A percentile compares a stretch with the other conserved stretches of the same genome.
phyloP scores from a whole-genome alignment of 2,888 invertebrate species.

The Archips xylosteana region DNA sequence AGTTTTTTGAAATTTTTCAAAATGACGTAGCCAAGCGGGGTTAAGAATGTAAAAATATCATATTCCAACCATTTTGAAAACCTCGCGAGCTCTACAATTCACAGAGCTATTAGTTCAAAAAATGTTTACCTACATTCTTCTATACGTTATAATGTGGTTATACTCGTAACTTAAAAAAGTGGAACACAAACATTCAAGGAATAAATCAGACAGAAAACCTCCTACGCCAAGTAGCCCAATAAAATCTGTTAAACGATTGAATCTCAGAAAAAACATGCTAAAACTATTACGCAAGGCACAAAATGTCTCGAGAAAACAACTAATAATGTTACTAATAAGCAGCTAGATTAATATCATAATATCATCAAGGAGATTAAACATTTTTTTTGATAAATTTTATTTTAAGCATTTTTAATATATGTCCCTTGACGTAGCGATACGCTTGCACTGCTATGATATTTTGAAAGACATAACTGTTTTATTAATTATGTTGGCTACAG shows the following conservation, averaged over 20 bases:
- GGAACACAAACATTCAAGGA: background rate
- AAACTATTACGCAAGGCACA: background rate
- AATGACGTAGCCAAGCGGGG: too few species aligned
- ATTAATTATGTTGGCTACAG: slow-evolving; percentile 72
- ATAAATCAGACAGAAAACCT: background rate
- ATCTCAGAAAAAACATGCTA: slow-evolving; percentile 7
- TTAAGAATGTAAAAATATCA: too few species aligned
- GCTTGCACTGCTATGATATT: slow-evolving; percentile 65
- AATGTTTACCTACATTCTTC: slow-evolving; percentile 1
- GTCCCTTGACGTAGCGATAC: slow-evolving; percentile 66
- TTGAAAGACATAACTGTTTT: slow-evolving; percentile 70
- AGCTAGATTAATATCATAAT: slow-evolving; percentile 32
- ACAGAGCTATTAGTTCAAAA: too few species aligned
- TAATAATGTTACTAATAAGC: slow-evolving; percentile 25
- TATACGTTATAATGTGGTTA: background rate
- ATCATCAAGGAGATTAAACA: slow-evolving; percentile 47
- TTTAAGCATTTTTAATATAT: slow-evolving; percentile 55
- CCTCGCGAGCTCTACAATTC: background rate
- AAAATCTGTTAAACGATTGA: background rate
- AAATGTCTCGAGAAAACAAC: slow-evolving; percentile 4
- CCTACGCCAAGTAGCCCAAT: background rate
- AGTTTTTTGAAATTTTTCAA: too few species aligned
- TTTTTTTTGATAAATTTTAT: slow-evolving; percentile 47
- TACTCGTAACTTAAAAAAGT: background rate
- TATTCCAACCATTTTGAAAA: too few species aligned